Percentiles rank a stretch among this genome's conserved stretches.
phyloP scores from a whole-genome alignment of 2,888 invertebrate genomes.

The Limnephilus marmoratus region DNA sequence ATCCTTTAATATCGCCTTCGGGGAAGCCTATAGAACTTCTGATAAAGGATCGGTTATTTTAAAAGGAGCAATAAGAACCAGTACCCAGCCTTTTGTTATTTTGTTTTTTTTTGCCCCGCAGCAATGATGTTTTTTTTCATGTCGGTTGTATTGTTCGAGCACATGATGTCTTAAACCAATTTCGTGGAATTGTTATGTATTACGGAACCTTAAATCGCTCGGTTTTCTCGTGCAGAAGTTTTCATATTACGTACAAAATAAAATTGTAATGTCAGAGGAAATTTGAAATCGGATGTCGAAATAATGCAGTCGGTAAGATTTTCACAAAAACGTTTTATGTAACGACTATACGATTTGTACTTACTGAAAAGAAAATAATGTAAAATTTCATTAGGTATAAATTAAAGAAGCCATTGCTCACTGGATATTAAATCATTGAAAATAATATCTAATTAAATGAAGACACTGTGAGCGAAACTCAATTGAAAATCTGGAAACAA shows the following conservation, averaged over 20 bases:
- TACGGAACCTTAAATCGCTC: not conserved
- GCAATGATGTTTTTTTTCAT: not conserved
- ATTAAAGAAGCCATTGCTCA: too few relatives aligned
- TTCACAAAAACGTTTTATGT: too few relatives aligned
- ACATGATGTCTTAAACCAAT: not conserved
- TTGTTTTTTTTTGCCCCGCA: not conserved
- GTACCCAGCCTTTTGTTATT: not conserved
- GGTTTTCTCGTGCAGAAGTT: not conserved
- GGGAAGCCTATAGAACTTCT: slow-evolving; percentile 1
- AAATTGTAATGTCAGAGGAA: not conserved
- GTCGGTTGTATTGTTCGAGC: not conserved
- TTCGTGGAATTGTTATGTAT: not conserved
- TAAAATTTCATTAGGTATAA: too few relatives aligned
- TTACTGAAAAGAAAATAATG: too few relatives aligned
- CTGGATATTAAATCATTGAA: too few relatives aligned
- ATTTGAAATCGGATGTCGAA: not conserved
- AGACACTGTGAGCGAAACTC: too few relatives aligned
- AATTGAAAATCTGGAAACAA: too few relatives aligned
- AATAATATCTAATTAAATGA: too few relatives aligned
- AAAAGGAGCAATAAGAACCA: not conserved
- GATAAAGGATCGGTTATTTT: not conserved
- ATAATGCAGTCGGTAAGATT: not conserved
- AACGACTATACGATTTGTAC: too few relatives aligned
- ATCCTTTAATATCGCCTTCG: not conserved
- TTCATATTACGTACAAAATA: not conserved